phyloP scores from a whole-genome alignment of 2,888 invertebrate species.

The Nomada ruficornis region DNA sequence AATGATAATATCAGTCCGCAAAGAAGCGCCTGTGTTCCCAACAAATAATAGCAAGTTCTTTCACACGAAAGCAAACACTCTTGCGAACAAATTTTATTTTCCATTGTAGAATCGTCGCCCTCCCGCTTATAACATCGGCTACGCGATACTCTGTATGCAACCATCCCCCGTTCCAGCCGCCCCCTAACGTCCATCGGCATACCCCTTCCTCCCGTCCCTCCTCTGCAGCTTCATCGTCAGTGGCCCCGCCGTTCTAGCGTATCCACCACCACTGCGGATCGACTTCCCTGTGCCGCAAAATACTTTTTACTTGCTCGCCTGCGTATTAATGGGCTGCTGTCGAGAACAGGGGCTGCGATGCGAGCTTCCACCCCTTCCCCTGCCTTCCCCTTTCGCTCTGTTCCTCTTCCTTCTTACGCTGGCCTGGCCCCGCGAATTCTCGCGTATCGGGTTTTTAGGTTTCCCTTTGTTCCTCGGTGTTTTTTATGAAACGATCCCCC shows the following conservation, averaged over 20 bases:
- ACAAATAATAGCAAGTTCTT: too few relatives aligned
- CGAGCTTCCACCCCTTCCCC: neutral
- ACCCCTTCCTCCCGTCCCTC: neutral
- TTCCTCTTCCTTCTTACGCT: neutral
- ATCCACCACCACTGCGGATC: constrained; percentile 54
- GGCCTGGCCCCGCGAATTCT: constrained; percentile 5
- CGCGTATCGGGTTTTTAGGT: constrained; percentile 51
- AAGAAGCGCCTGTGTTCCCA: too few relatives aligned
- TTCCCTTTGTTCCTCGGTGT: constrained; percentile 49
- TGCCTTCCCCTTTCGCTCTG: too few relatives aligned
- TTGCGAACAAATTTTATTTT: too few relatives aligned
- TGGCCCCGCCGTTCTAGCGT: constrained; percentile 15
- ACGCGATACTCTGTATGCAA: constrained; percentile 52
- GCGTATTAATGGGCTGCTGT: constrained; percentile 48
- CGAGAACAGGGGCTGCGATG: constrained; percentile 30
- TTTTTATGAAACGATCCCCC: constrained; percentile 36
- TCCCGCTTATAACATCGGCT: too few relatives aligned
- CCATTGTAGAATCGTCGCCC: too few relatives aligned
- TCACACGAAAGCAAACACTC: too few relatives aligned
- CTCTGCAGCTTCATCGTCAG: neutral
- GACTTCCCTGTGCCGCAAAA: constrained; percentile 56
- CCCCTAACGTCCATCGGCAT: constrained; percentile 11
- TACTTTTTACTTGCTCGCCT: constrained; percentile 47
- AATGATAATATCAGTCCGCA: too few relatives aligned
- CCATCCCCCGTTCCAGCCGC: constrained; percentile 3